Evolutionary conservation across 1,140 invertebrate genomes (phyloP).

Genomic region (Acromyrmex heyeri): DNA sequence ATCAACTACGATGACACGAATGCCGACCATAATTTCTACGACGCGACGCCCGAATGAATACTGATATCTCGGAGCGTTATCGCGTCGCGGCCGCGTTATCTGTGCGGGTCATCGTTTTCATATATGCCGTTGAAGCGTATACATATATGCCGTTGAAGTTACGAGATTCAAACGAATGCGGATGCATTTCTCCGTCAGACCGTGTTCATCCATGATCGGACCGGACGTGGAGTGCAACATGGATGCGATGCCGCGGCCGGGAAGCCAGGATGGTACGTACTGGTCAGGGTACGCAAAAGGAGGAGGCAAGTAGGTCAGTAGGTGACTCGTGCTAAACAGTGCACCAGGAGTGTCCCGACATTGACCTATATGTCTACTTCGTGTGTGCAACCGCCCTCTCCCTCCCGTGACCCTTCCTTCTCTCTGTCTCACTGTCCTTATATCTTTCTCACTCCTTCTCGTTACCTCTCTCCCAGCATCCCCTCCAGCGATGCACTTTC

Average conservation of each 20-base stretch:
- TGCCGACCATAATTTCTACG: background rate
- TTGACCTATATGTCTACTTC: constrained; percentile 80
- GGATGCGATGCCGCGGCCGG: constrained; percentile 1
- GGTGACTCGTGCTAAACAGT: constrained; percentile 79
- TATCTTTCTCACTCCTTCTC: constrained; percentile 70
- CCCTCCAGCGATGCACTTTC: constrained; percentile 73
- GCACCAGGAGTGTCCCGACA: constrained; percentile 77
- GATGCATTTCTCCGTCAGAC: background rate
- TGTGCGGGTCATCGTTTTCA: constrained; percentile 34
- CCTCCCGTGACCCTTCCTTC: constrained; percentile 58
- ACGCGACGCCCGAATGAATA: background rate
- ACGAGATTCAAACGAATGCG: background rate
- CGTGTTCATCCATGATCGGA: background rate
- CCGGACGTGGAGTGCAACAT: background rate
- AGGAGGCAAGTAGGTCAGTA: constrained; percentile 78
- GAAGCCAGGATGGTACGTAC: constrained; percentile 41
- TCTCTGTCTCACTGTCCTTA: constrained; percentile 35
- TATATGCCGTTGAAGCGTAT: background rate
- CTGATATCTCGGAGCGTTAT: background rate
- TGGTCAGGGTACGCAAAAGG: constrained; percentile 74
- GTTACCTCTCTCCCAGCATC: constrained; percentile 46
- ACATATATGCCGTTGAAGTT: background rate
- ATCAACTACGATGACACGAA: background rate
- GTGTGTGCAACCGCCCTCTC: constrained; percentile 67
- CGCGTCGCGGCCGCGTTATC: constrained; percentile 14